Evolutionary conservation across 2,888 invertebrate genomes (phyloP).

Genomic region (Metacarcinus magister): DNA sequence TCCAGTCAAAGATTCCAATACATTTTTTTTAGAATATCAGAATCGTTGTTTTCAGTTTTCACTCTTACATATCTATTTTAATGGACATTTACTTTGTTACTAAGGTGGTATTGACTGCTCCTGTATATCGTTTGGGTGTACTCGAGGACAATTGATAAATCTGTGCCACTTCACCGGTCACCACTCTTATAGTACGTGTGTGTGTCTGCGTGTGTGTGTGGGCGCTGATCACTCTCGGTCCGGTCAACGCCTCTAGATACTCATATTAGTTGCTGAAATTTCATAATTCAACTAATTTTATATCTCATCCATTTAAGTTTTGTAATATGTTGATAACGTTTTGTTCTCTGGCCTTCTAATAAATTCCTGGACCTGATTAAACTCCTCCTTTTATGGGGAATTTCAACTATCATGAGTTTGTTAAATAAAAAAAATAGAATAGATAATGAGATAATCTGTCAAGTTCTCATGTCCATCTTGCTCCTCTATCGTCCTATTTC

Average conservation of each 20-base stretch:
- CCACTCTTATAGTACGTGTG: neutral
- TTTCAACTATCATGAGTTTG: neutral
- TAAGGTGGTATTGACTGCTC: neutral
- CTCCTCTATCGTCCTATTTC: too few species aligned
- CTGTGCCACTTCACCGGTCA: neutral
- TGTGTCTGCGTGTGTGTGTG: neutral
- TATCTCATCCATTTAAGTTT: neutral
- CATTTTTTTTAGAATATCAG: neutral
- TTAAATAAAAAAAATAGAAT: neutral
- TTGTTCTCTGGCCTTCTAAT: neutral
- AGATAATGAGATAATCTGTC: neutral
- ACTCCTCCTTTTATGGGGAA: too few species aligned
- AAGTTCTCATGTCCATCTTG: too few species aligned
- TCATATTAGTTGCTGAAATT: neutral
- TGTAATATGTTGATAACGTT: neutral
- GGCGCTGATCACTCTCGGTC: neutral
- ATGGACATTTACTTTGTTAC: neutral
- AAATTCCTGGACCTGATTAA: too few species aligned
- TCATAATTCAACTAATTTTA: neutral
- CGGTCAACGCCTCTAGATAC: neutral
- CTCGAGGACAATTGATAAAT: neutral
- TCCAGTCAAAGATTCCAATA: neutral
- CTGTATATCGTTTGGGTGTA: neutral
- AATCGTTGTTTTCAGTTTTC: neutral
- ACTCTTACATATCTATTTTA: neutral